Evolutionary conservation across 2,113 vertebrate species (phyloP).

Genomic region (mouse (Mus musculus)): GRCm39 chr1:118319501-118320000

Average conservation of each 20-base stretch:
- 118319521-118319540: background rate
- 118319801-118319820: background rate
- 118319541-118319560: background rate
- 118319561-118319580: background rate
- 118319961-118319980: background rate
- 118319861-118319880: background rate
- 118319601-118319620: background rate
- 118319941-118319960: conserved; percentile 8
- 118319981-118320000: background rate
- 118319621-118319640: background rate
- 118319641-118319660: background rate
- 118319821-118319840: background rate
- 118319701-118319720: background rate
- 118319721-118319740: background rate
- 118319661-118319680: background rate
- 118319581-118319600: background rate
- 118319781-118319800: background rate
- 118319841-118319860: background rate
- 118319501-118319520: background rate
- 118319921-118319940: background rate
- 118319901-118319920: background rate
- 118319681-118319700: background rate
- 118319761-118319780: background rate
- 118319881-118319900: no score
- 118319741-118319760: background rate